Base-by-base conservation (phyloP, 2,113 vertebrate genomes). In the Apus apus region DNA sequence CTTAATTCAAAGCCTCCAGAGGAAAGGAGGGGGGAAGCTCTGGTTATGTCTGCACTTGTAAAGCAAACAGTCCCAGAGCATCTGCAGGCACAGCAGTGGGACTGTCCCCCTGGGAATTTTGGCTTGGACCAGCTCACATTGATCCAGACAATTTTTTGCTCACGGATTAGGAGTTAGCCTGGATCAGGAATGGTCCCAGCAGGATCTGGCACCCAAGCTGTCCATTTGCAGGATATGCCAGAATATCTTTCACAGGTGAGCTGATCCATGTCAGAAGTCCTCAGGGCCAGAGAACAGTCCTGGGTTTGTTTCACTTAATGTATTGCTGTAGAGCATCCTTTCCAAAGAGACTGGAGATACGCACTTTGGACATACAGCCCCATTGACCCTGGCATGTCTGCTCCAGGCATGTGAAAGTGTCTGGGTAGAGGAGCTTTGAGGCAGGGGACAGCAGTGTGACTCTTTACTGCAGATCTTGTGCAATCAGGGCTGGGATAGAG, bases 41-140 rank as follows among this genome's bases (percentile, higher is more conserved):
- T 74, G 53, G 13, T 94, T 88, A 19, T 1, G 1, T 58, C 64
- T 77, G 51, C 19, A 18, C 67, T 83, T 40, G 19, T 45, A 92
- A 93, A 94, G 50, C 68, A 77, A 97, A 88, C 83, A 92, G 65
- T 90, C 89, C 72, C 82, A 70, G 67, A 67, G 88, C 67, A 95
- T 58, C 73, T 27, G 60, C 85, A 77, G 65, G 64, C 51, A 67
- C 12, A 38, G 40, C 68, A 74, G 60, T 1, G 2, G 19, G 38
- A 90, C 65, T 80, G 64, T 74, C 43, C 43, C 26, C 51, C 3
- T 11, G 75, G 65, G 85, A 80, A 80, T 84, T 94, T 93, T 71
- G 9, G 32, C 46, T 91, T 60, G 60, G 40, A 51, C 6, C 65
- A 84, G 16, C 23, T 66, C 1, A 1, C 40, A 30, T 16, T 15